Conservation (phyloP, 1,140 invertebrate species). For the Aculops lycopersici region DNA sequence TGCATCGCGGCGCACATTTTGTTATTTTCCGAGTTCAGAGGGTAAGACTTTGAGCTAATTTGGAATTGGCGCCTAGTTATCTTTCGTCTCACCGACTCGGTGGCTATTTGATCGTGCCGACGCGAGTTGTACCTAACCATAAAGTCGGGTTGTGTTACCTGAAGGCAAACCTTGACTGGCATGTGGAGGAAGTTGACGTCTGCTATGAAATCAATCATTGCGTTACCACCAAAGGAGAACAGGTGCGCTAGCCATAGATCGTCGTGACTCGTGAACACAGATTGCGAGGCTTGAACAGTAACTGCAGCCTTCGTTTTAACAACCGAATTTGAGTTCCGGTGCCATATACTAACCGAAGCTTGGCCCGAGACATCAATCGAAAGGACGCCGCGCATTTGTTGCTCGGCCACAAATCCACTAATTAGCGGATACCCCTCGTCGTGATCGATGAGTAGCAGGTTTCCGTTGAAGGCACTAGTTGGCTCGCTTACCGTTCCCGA, state of each 20-base stretch:
- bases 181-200: conserved; percentile 43
- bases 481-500: conserved; percentile 42
- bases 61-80: conserved; percentile 22
- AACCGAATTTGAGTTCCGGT: conserved; percentile 42
- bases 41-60: conserved; percentile 32
- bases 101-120: conserved; percentile 22
- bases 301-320: conserved; percentile 38
- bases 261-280: conserved; percentile 21
- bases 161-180: conserved; percentile 38
- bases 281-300: conserved; percentile 28
- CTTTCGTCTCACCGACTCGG: conserved; percentile 24
- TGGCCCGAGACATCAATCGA: conserved; percentile 52
- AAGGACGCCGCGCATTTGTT: conserved; percentile 30
- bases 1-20: conserved; percentile 28
- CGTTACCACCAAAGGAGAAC: conserved; percentile 29
- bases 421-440: conserved; percentile 29
- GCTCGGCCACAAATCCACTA: conserved; percentile 34
- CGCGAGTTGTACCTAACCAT: conserved; percentile 28
- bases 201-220: conserved; percentile 34
- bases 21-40: conserved; percentile 40
- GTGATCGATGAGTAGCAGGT: conserved; percentile 38
- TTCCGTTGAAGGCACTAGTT: conserved; percentile 43
- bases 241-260: conserved; percentile 2
- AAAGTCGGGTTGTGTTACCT: conserved; percentile 34
- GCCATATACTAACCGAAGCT: conserved; percentile 55